Evolutionary conservation across 2,888 invertebrate genomes (phyloP).

Genomic region (Aphodius granarius): DNA sequence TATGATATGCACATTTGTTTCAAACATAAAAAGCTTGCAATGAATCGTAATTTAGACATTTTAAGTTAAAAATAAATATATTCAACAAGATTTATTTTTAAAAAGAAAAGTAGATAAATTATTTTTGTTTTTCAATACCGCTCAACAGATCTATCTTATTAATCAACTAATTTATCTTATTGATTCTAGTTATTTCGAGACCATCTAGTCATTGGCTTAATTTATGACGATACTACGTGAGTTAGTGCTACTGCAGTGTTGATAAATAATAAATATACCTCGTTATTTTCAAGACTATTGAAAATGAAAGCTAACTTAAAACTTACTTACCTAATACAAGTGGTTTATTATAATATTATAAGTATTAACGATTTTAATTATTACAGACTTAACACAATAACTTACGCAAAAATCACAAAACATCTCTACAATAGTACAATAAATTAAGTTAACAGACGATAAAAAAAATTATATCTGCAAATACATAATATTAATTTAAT

Average conservation of each 20-base stretch:
- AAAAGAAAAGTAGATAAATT: background rate
- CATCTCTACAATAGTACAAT: no score
- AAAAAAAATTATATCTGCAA: no score
- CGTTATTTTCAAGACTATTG: no score
- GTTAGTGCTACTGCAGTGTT: background rate
- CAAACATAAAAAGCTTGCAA: constrained; percentile 65
- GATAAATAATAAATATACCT: no score
- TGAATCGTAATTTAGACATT: constrained; percentile 31
- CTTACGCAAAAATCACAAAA: constrained; percentile 24
- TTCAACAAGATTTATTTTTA: no score
- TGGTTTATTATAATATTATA: constrained; percentile 25
- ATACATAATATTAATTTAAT: no score
- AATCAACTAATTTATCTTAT: background rate
- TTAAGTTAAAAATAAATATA: background rate
- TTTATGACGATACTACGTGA: background rate
- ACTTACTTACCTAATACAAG: no score
- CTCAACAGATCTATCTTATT: background rate
- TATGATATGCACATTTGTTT: constrained; percentile 89
- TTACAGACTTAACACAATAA: constrained; percentile 20
- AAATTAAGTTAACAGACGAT: no score
- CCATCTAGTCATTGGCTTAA: background rate
- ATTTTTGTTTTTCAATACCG: background rate
- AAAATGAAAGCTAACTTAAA: no score
- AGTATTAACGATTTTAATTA: constrained; percentile 21
- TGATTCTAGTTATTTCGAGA: background rate